Base-by-base conservation (phyloP, 2,888 invertebrate genomes). In the Ophion ellenae region DNA sequence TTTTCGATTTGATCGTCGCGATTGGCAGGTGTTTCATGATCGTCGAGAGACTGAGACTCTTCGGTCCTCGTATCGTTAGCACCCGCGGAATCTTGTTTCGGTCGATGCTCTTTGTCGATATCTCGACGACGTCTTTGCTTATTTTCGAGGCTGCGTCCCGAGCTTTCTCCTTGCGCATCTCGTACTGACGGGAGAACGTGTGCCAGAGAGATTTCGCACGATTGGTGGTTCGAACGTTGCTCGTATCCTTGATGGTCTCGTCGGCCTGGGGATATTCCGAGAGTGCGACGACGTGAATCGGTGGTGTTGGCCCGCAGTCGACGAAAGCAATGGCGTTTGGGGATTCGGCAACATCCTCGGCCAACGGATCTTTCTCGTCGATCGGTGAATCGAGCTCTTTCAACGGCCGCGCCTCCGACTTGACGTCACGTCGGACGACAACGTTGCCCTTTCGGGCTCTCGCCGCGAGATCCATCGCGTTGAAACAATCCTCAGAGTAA, bases 261-360 rank as follows among this genome's bases (percentile, higher is more conserved):
- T 36, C 11, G 5, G 47, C 73, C 6, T 40, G 36, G 14, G 78
- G 66, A 32, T 40, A 78, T 61, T 81, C 81, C 7, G 73, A 53
- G 17, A 57, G 32, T 1, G 20, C 7, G 0, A 61, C 14, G 20
- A 24, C 61, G 61, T 61, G 61, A 17, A 59, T 61, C 14, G 40
- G 86, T 6, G 87, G 87, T 5, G 88, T 84, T 10, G 91, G 86
- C 1, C 92, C 93, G 36, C 92, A 93, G 86, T 93, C 92, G 1
- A 93, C 92, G 64, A 93, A 93, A 5, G 90, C 87, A 69, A 92
- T 92, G 28, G 91, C 92, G 28, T 86, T 88, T 20, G 84, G 17
- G 3, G 76, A 85, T 69, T 89, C 88, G 61, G 89, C 89, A 86
- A 88, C 89, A 45, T 91, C 90, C 14, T 73, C 80, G 40, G 64